A percentile compares a stretch with the other conserved stretches of the same genome.
Conservation (phyloP, 2,888 invertebrate species). For the Sesamia inferens region DNA sequence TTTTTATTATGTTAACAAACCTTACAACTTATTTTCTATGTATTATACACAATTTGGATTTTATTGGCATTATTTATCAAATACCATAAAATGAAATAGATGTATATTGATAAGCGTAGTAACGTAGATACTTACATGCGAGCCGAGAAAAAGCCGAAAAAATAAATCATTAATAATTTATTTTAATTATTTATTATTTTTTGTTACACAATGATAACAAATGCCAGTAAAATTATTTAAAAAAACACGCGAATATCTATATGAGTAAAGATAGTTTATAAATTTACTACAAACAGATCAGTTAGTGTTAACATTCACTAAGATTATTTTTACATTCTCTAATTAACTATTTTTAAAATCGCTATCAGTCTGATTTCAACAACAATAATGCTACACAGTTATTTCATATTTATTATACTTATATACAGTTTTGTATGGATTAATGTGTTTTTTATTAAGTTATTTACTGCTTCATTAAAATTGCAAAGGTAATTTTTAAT, state of each 20-base stretch:
- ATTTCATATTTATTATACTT: constrained; percentile 46
- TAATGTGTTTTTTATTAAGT: constrained; percentile 6
- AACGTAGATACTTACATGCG: no score
- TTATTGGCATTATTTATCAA: constrained; percentile 40
- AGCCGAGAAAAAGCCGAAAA: neutral
- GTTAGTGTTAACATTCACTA: constrained; percentile 27
- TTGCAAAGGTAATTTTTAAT: neutral
- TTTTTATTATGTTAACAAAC: constrained; percentile 51
- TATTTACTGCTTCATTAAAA: neutral
- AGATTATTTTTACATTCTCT: constrained; percentile 53
- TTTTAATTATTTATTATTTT: neutral
- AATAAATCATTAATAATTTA: neutral
- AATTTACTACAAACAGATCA: constrained; percentile 49
- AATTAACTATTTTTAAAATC: constrained; percentile 69
- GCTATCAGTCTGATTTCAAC: constrained; percentile 87
- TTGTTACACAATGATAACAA: neutral
- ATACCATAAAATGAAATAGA: neutral
- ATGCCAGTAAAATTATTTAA: constrained; percentile 35
- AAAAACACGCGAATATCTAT: constrained; percentile 36
- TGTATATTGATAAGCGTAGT: no score
- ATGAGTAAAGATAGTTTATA: constrained; percentile 34
- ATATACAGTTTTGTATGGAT: constrained; percentile 54
- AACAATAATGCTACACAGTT: constrained; percentile 72
- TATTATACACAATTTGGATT: constrained; percentile 50
- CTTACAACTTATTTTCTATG: constrained; percentile 54